Percentiles rank a stretch among this genome's conserved stretches.
Evolutionary conservation across 2,888 invertebrate genomes (phyloP).

Genomic region (Tethea ocularis): DNA sequence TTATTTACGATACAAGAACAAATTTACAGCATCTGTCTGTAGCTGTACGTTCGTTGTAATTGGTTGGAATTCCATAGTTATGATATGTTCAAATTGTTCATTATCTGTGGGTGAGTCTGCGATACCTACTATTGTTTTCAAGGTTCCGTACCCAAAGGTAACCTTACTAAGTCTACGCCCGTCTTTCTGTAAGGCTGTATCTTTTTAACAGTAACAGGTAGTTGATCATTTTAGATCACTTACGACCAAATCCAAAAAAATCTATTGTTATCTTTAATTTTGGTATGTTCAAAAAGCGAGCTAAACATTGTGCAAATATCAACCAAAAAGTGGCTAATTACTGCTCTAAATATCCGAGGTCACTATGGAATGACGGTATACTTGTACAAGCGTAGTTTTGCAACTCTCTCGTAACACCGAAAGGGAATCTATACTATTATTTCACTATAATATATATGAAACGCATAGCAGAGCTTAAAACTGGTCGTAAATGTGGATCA

Average conservation of each 20-base stretch:
- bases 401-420: neutral
- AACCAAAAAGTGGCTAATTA: neutral
- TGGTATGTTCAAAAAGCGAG: too few relatives aligned
- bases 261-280: too few relatives aligned
- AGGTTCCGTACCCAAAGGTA: too few relatives aligned
- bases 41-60: slow-evolving; percentile 23
- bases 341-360: neutral
- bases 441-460: slow-evolving; percentile 6
- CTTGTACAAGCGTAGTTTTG: neutral
- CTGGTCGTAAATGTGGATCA: slow-evolving; percentile 66
- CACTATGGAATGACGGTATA: neutral
- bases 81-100: neutral
- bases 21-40: slow-evolving; percentile 27
- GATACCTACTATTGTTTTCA: too few relatives aligned
- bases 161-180: too few relatives aligned
- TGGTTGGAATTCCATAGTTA: slow-evolving; percentile 32
- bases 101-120: too few relatives aligned
- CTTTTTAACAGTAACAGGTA: too few relatives aligned
- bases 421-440: neutral
- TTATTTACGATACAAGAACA: slow-evolving; percentile 33
- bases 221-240: too few relatives aligned
- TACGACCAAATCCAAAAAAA: too few relatives aligned
- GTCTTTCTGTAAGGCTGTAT: too few relatives aligned
- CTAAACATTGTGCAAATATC: neutral
- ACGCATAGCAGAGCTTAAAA: slow-evolving; percentile 30